phyloP scores from a whole-genome alignment of 2,113 vertebrate genomes.

The Urocolius indicus region DNA sequence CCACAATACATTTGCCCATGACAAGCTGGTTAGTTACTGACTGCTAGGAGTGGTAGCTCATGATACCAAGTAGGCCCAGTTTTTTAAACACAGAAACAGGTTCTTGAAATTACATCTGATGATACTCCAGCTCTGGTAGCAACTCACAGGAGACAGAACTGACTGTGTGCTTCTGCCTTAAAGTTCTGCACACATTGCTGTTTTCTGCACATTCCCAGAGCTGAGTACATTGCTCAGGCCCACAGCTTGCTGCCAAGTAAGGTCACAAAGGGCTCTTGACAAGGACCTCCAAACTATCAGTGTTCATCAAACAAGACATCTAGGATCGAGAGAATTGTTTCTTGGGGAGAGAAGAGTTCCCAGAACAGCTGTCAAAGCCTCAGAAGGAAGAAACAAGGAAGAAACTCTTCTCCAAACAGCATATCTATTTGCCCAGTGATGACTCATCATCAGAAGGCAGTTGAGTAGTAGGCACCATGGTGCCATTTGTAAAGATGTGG shows the following conservation, averaged over 20 bases:
- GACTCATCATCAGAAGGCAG: not conserved
- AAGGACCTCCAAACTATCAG: not conserved
- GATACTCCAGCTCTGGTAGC: not conserved
- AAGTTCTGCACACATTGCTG: not conserved
- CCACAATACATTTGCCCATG: too few species aligned
- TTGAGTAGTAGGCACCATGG: not conserved
- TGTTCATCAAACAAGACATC: not conserved
- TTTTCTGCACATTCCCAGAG: not conserved
- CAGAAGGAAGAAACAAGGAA: not conserved
- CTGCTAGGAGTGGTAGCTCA: not conserved
- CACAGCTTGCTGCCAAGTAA: not conserved
- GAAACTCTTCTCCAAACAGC: not conserved
- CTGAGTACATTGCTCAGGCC: not conserved
- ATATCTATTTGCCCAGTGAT: not conserved
- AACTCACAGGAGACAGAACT: not conserved
- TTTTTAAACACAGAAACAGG: not conserved
- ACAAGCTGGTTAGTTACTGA: not conserved
- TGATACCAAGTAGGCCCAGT: not conserved
- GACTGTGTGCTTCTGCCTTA: not conserved
- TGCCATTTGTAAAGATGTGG: not conserved
- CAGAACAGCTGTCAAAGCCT: not conserved
- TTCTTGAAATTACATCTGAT: not conserved
- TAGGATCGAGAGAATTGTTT: not conserved
- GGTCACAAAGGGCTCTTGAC: accelerated
- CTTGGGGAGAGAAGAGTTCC: not conserved